Percentiles rank a stretch among this genome's conserved stretches.
phyloP scores from a whole-genome alignment of 2,797 vertebrate genomes.

The Chelmon rostratus region DNA sequence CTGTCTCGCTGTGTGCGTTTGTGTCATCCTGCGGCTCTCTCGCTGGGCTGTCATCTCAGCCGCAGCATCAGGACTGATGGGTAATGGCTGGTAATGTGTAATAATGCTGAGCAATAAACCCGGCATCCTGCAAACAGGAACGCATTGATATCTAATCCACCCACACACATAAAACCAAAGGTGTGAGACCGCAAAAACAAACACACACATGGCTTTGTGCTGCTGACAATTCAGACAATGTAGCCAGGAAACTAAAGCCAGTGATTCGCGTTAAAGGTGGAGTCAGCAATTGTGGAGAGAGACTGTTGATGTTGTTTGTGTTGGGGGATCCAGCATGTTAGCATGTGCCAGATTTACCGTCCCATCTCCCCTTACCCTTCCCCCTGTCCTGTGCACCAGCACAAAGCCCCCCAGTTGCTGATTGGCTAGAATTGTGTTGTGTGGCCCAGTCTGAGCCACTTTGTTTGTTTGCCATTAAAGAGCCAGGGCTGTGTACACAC shows the following conservation, averaged over 20 bases:
- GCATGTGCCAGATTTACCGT: no score
- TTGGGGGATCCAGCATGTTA: no score
- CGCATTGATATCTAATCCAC: slow-evolving; percentile 9
- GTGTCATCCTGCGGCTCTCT: slow-evolving; percentile 63
- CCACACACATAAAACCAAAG: slow-evolving; percentile 1
- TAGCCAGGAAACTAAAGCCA: slow-evolving; percentile 30
- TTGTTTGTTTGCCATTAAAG: background rate
- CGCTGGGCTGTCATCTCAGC: slow-evolving; percentile 57
- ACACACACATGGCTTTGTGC: background rate
- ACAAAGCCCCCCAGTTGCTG: no score
- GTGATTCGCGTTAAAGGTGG: slow-evolving; percentile 42
- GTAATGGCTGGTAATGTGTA: slow-evolving; percentile 35
- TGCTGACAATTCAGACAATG: slow-evolving; percentile 19
- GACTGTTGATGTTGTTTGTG: no score
- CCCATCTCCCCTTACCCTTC: no score
- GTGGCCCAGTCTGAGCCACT: no score
- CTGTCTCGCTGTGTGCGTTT: slow-evolving; percentile 58
- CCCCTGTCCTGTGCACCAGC: no score
- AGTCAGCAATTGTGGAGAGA: no score
- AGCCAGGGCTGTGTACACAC: no score
- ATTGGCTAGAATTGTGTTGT: no score
- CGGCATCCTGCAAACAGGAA: slow-evolving; percentile 10
- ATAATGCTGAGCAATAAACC: slow-evolving; percentile 6
- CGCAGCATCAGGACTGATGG: slow-evolving; percentile 66
- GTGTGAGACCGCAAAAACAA: slow-evolving; percentile 14